phyloP scores from a whole-genome alignment of 2,113 vertebrate species.

The Sander vitreus region DNA sequence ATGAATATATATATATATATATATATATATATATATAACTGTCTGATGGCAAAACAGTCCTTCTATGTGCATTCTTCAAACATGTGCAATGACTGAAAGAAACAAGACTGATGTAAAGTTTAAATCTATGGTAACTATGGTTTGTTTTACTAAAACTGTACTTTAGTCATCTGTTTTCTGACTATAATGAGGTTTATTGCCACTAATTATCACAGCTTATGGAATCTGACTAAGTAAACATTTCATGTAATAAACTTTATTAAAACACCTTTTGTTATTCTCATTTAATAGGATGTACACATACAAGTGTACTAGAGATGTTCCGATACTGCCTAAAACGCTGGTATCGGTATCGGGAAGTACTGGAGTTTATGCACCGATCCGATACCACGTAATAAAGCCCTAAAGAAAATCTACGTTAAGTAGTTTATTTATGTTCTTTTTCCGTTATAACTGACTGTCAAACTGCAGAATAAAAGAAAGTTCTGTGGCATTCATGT shows the following conservation, averaged over 20 bases:
- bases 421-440: too few species aligned
- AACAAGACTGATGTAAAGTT: background rate
- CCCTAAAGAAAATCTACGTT: too few species aligned
- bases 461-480: too few species aligned
- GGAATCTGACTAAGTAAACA: background rate
- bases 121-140: background rate
- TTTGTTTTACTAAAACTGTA: background rate
- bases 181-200: background rate
- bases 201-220: background rate
- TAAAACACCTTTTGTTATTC: background rate
- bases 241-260: constrained; percentile 16
- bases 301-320: background rate
- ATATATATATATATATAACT: too few species aligned
- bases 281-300: background rate
- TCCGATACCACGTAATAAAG: too few species aligned
- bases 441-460: too few species aligned
- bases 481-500: too few species aligned
- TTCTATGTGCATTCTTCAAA: background rate
- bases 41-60: background rate
- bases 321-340: too few species aligned
- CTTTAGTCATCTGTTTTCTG: background rate
- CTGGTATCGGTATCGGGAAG: too few species aligned
- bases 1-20: too few species aligned
- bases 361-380: too few species aligned
- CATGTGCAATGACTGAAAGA: background rate